Conservation (phyloP, 2,113 vertebrate species). For the Leucosticte australis region DNA sequence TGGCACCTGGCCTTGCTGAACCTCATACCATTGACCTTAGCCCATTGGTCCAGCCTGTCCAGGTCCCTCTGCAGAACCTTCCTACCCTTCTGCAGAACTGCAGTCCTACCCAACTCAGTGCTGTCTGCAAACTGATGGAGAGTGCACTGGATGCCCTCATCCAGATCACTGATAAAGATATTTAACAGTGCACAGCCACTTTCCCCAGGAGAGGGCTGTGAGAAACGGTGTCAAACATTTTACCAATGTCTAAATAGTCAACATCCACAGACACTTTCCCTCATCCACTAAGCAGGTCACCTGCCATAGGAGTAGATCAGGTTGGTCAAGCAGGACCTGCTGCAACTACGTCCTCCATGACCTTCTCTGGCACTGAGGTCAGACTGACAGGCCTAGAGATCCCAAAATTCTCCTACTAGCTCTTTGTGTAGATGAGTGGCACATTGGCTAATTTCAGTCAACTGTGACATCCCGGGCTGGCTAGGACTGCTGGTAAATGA, state of each 20-base stretch:
- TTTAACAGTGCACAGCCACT: neutral
- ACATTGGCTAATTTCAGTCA: neutral
- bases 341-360: neutral
- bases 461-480: fast-evolving
- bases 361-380: fast-evolving
- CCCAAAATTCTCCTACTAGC: neutral
- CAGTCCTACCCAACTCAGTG: neutral
- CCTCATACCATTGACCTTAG: fast-evolving
- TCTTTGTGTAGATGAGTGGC: fast-evolving
- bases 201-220: neutral
- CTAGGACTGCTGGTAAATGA: neutral
- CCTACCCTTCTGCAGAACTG: neutral
- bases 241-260: neutral
- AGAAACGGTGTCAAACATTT: neutral
- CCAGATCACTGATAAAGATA: neutral
- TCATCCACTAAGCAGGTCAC: neutral
- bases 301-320: no score
- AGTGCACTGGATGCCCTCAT: neutral
- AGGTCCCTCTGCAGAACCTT: neutral
- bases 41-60: fast-evolving
- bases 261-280: neutral
- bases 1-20: neutral
- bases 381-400: neutral
- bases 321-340: neutral
- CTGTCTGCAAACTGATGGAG: neutral